Base-by-base conservation (phyloP, 2,888 invertebrate species). In the Flexamia atlantica region DNA sequence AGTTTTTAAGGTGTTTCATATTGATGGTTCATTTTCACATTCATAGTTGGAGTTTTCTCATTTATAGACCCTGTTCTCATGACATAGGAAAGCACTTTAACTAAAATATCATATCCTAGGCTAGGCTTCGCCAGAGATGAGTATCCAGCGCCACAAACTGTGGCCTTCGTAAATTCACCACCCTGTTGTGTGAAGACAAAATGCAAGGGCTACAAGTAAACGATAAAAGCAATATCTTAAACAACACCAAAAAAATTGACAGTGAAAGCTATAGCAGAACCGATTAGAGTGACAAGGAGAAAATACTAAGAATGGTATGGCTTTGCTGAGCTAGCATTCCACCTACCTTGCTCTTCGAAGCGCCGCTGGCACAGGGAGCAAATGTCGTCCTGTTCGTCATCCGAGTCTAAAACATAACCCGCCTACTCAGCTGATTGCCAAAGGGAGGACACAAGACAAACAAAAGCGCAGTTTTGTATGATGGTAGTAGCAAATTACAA, bases 321-420 rank as follows among this genome's bases (percentile, higher is more conserved):
- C 82, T 82, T 84, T 84, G 82, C 46, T 32, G 57, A 30, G 40
- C 23, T 68, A 76, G 81, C 81, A 68, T 46, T 46, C n/a, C 32
- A 90, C 91, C 92, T 94, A 94, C 94, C 94, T 94, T 94, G 94
- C 92, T 94, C 93, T 91, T 94, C 94, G 93, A 94, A 94, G 90
- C 94, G 93, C 92, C 94, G 94, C 92, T 94, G 94, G 93, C 94
- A 94, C 92, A 94, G 93, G 91, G 94, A 94, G 91, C 94, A 94
- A 92, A 93, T 93, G 91, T 93, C 90, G 87, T 90, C 90, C 88
- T 90, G 90, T 87, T 82, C 82, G 40, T 82, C 79, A 28, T 57
- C 72, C 36, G 60, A 72, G 80, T 50, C 83, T 84, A 84, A 53
- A 84, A 84, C 84, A 84, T 79, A 82, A 68, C 79, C 68, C 79